phyloP scores from a whole-genome alignment of 1,140 invertebrate genomes.

The Danaus plexippus region DNA sequence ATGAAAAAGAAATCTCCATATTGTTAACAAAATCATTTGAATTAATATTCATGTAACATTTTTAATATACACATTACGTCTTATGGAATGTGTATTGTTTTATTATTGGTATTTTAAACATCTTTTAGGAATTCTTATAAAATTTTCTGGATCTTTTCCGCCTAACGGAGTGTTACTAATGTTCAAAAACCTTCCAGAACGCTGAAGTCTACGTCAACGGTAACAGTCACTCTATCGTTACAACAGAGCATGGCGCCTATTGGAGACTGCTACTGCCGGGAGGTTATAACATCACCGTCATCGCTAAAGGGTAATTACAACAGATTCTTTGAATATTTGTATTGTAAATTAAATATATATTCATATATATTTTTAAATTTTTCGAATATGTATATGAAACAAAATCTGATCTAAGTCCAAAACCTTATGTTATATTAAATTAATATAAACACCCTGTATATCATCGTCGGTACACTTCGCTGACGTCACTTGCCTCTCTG shows the following conservation, averaged over 20 bases:
- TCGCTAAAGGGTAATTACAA: conserved; percentile 79
- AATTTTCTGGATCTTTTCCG: too few relatives aligned
- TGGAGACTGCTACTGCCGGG: conserved; percentile 90
- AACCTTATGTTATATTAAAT: not conserved
- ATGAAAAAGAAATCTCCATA: not conserved
- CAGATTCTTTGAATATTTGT: not conserved
- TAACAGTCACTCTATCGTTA: conserved; percentile 79
- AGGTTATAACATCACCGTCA: conserved; percentile 80
- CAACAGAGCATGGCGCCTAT: conserved; percentile 85
- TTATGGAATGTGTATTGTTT: too few relatives aligned
- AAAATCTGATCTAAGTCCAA: too few relatives aligned
- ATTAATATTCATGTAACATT: not conserved
- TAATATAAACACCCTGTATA: conserved; percentile 1
- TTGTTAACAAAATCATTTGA: conserved; percentile 1
- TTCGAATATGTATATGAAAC: too few relatives aligned
- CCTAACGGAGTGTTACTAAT: too few relatives aligned
- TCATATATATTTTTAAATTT: too few relatives aligned
- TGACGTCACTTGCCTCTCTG: not conserved
- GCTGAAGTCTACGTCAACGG: conserved; percentile 81
- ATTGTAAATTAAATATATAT: not conserved
- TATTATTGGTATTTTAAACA: too few relatives aligned
- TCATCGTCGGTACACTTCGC: not conserved
- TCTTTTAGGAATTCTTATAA: too few relatives aligned
- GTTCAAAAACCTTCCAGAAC: conserved; percentile 63
- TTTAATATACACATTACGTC: too few relatives aligned